Evolutionary conservation across 1,140 invertebrate genomes (phyloP).

Genomic region (Schmidtea mediterranea): DNA sequence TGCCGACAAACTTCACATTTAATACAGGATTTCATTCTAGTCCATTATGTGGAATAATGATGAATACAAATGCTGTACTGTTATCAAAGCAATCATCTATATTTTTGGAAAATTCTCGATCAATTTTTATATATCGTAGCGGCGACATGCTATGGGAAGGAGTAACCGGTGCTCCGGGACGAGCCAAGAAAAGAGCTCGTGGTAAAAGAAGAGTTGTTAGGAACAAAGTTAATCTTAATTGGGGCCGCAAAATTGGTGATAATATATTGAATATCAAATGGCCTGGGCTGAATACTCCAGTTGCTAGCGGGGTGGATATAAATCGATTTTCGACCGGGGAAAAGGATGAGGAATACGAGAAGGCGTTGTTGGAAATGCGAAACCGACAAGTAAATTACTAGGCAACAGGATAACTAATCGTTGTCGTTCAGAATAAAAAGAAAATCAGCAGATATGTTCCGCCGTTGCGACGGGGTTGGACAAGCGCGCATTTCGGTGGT

Average conservation of each 20-base stretch:
- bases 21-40: too few relatives aligned
- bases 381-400: background rate
- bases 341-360: conserved; percentile 19
- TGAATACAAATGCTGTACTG: too few relatives aligned
- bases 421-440: too few relatives aligned
- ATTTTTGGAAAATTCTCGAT: background rate
- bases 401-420: background rate
- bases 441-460: conserved; percentile 29
- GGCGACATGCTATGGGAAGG: conserved; percentile 64
- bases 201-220: conserved; percentile 47
- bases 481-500: conserved; percentile 48
- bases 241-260: conserved; percentile 56
- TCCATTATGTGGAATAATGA: too few relatives aligned
- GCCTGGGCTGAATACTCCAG: conserved; percentile 60
- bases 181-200: conserved; percentile 68
- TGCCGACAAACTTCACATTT: too few relatives aligned
- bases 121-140: background rate
- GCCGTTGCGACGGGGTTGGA: conserved; percentile 60
- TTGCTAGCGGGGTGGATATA: conserved; percentile 37
- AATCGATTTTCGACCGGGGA: too few relatives aligned
- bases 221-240: conserved; percentile 52
- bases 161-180: conserved; percentile 72
- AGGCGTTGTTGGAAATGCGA: conserved; percentile 40
- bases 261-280: conserved; percentile 58
- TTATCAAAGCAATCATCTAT: too few relatives aligned